These are phyloP conservation scores for Lycocerus yunnanus DNA, from an alignment of 2,888 invertebrate genomes.

Conservation along the genomic window DNA sequence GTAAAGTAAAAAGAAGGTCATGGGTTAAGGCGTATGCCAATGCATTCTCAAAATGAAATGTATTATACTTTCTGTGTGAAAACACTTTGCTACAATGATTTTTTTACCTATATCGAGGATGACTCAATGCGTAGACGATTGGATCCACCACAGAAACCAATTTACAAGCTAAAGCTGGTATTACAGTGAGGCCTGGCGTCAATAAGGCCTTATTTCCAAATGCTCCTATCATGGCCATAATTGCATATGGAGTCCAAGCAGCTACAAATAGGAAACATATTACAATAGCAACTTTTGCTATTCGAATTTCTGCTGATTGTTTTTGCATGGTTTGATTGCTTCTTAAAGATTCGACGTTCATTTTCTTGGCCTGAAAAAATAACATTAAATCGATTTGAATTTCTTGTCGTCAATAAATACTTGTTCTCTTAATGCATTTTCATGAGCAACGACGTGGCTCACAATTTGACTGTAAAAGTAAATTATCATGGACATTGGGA, in stretches of 20 bases:
- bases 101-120: constrained; percentile 79
- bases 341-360: constrained; percentile 86
- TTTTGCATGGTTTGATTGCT: constrained; percentile 68
- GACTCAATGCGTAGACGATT: constrained; percentile 88
- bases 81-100: no score
- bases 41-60: no score
- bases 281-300: constrained; percentile 87
- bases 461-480: constrained; percentile 87
- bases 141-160: constrained; percentile 90
- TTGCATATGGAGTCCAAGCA: constrained; percentile 91
- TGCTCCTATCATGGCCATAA: constrained; percentile 79
- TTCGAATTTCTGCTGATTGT: constrained; percentile 80
- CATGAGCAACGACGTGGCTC: constrained; percentile 82
- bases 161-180: constrained; percentile 86
- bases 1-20: no score
- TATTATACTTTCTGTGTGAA: no score
- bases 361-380: constrained; percentile 74
- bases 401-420: background rate
- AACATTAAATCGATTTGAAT: background rate
- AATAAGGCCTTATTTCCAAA: constrained; percentile 76
- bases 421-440: constrained; percentile 74
- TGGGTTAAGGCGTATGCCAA: no score
- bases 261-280: constrained; percentile 83
- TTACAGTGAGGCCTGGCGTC: constrained; percentile 81
- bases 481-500: constrained; percentile 77